Evolutionary conservation across 2,113 vertebrate genomes (phyloP).

Genomic region (Panurus biarmicus): DNA sequence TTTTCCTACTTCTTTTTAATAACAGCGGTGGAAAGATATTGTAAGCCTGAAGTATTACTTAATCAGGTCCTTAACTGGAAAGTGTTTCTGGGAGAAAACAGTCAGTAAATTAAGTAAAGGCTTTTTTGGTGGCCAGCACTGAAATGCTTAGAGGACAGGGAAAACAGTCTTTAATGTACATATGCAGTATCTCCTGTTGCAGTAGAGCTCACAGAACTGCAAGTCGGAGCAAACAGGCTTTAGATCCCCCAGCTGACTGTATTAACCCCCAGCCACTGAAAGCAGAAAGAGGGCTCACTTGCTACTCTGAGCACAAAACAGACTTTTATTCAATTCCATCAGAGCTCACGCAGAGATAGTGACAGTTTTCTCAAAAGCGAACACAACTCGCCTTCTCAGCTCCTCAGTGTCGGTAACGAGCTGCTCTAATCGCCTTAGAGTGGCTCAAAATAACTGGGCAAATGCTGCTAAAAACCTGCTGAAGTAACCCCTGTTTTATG

Average conservation of each 20-base stretch:
- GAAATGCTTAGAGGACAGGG: neutral
- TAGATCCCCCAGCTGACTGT: neutral
- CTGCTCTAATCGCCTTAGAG: slow-evolving; percentile 51
- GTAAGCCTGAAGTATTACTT: neutral
- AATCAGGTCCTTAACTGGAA: neutral
- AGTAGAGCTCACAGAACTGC: neutral
- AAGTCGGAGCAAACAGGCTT: neutral
- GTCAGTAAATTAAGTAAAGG: neutral
- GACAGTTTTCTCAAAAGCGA: slow-evolving; percentile 47
- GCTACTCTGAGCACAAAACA: neutral
- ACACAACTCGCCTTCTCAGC: slow-evolving; percentile 38
- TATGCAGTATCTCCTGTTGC: neutral
- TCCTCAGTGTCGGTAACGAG: slow-evolving; percentile 7
- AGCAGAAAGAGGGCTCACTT: neutral
- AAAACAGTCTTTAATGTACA: neutral
- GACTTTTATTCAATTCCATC: slow-evolving; percentile 47
- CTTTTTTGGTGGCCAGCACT: neutral
- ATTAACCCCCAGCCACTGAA: slow-evolving; percentile 9
- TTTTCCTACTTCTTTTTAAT: neutral
- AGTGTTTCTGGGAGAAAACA: neutral
- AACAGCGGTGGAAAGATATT: neutral
- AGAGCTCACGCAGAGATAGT: slow-evolving; percentile 42
- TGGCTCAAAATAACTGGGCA: slow-evolving; percentile 37
- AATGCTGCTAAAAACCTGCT: neutral
- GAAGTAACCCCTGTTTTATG: neutral